Conservation (phyloP, 2,113 vertebrate genomes). For the Pleuronectes platessa region DNA sequence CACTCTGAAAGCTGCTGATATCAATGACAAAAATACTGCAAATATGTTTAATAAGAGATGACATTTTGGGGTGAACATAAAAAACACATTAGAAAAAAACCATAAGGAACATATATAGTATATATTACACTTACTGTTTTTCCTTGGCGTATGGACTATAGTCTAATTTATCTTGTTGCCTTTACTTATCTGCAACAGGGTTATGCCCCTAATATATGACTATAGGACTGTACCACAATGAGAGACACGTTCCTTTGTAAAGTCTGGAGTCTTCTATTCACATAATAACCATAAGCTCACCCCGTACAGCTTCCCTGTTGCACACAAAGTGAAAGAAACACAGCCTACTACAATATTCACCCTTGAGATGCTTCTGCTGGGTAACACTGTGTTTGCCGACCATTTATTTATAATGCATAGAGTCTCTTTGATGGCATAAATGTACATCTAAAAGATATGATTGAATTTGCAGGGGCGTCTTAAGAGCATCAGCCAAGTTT, state of each 20-base stretch:
- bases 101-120: too few relatives aligned
- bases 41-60: neutral
- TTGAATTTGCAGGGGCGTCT: constrained; percentile 3
- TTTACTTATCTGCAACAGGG: too few relatives aligned
- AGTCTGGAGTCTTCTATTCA: neutral
- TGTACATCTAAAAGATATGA: neutral
- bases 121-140: too few relatives aligned
- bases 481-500: neutral
- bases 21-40: neutral
- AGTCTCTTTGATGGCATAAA: constrained; percentile 2
- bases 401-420: neutral
- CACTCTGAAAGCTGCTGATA: too few relatives aligned
- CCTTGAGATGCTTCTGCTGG: neutral
- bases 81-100: too few relatives aligned
- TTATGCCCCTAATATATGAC: too few relatives aligned
- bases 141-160: neutral
- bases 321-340: neutral
- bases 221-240: too few relatives aligned
- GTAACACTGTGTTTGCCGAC: neutral
- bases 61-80: too few relatives aligned
- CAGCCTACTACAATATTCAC: neutral
- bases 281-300: neutral
- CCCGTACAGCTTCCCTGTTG: neutral
- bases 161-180: too few relatives aligned
- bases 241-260: neutral